Percentiles rank a stretch among this genome's conserved stretches.
phyloP scores from a whole-genome alignment of 2,888 invertebrate genomes.

The Polydrusus pterygomalis region DNA sequence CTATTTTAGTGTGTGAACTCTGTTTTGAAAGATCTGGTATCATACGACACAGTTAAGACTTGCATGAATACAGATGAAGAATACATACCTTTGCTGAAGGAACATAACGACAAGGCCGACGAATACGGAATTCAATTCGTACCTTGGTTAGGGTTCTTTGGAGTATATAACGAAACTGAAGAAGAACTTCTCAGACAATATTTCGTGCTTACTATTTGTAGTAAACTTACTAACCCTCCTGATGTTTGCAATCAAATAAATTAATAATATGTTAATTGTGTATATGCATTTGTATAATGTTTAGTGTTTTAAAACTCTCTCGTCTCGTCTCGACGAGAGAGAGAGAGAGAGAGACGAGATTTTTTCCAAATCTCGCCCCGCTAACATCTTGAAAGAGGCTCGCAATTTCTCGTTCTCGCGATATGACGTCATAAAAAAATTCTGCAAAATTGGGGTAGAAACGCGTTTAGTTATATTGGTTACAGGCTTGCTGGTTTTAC shows the following conservation, averaged over 20 bases:
- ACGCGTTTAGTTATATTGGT: too few relatives aligned
- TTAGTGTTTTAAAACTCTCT: background rate
- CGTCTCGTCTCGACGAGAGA: too few relatives aligned
- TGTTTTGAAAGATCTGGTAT: slow-evolving; percentile 9
- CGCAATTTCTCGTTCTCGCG: too few relatives aligned
- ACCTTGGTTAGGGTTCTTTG: slow-evolving; percentile 16
- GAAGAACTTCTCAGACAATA: background rate
- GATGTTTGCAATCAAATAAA: slow-evolving; percentile 11
- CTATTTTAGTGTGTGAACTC: slow-evolving; percentile 15
- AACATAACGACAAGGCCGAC: background rate
- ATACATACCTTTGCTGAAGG: background rate
- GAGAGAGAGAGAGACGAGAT: too few relatives aligned
- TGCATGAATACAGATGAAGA: slow-evolving; percentile 19
- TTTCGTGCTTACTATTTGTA: slow-evolving; percentile 18
- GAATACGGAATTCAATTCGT: slow-evolving; percentile 21
- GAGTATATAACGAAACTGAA: background rate
- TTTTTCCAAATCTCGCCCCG: too few relatives aligned
- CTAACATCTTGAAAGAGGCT: too few relatives aligned
- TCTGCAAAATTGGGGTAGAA: too few relatives aligned
- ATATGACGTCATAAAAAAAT: too few relatives aligned
- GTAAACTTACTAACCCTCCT: slow-evolving; percentile 6
- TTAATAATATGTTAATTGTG: too few relatives aligned
- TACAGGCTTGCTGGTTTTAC: too few relatives aligned
- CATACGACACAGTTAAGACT: slow-evolving; percentile 14
- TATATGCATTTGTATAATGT: background rate